phyloP scores from a whole-genome alignment of 2,113 vertebrate genomes.

The Salminus brasiliensis region DNA sequence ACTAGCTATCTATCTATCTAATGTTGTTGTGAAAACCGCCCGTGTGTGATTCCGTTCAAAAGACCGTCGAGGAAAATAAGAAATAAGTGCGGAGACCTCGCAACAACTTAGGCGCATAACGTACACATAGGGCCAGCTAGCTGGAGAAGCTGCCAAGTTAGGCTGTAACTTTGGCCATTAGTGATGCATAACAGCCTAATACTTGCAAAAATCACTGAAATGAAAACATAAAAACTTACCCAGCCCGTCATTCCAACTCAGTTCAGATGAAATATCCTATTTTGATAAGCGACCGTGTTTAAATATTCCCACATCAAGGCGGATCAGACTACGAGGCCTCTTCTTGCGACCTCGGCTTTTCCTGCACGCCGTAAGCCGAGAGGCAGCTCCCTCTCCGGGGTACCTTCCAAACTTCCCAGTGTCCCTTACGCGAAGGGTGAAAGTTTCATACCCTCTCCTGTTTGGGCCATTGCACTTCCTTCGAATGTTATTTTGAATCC shows the following conservation, averaged over 20 bases:
- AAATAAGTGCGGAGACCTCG: neutral
- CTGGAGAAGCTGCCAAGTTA: slow-evolving; percentile 49
- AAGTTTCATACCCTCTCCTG: slow-evolving; percentile 76
- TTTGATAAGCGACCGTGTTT: slow-evolving; percentile 58
- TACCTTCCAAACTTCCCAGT: slow-evolving; percentile 78
- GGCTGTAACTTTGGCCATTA: slow-evolving; percentile 45
- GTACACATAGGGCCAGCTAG: slow-evolving; percentile 3
- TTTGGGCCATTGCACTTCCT: slow-evolving; percentile 68
- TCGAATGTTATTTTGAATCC: slow-evolving; percentile 66
- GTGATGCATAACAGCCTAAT: slow-evolving; percentile 30
- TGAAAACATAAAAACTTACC: slow-evolving; percentile 68
- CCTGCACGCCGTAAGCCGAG: slow-evolving; percentile 81
- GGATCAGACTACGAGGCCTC: slow-evolving; percentile 81
- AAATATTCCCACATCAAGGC: slow-evolving; percentile 77
- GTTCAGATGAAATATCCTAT: slow-evolving; percentile 58
- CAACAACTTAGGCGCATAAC: neutral
- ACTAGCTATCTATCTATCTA: no score
- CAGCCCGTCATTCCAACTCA: slow-evolving; percentile 75
- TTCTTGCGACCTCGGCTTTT: slow-evolving; percentile 86
- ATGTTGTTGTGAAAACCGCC: neutral
- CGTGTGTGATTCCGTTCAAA: neutral
- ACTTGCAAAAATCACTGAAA: slow-evolving; percentile 24
- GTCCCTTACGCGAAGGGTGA: slow-evolving; percentile 70
- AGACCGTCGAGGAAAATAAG: neutral
- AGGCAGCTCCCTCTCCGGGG: slow-evolving; percentile 74